phyloP scores from a whole-genome alignment of 2,113 vertebrate genomes.

The Sapajus apella region DNA sequence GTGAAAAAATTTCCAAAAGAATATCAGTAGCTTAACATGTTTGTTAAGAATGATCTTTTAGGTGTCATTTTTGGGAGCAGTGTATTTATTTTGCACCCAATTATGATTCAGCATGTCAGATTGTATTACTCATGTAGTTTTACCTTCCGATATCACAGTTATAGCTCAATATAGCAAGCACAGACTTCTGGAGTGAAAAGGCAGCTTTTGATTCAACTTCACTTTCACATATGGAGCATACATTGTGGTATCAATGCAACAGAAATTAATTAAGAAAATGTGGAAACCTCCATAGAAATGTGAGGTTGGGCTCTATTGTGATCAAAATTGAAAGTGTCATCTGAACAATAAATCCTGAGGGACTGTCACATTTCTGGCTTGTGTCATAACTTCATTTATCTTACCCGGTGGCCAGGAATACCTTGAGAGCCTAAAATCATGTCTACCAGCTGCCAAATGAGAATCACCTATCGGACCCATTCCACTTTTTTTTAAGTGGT shows the following conservation, averaged over 20 bases:
- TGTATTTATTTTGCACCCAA: slow-evolving; percentile 57
- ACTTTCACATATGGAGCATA: slow-evolving; percentile 61
- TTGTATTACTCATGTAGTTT: slow-evolving; percentile 43
- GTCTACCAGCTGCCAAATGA: not conserved
- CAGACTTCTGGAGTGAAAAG: slow-evolving; percentile 42
- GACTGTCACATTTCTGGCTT: not conserved
- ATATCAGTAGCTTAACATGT: not conserved
- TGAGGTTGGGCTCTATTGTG: not conserved
- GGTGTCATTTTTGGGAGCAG: slow-evolving; percentile 62
- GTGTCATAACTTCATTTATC: not conserved
- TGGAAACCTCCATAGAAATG: slow-evolving; percentile 1
- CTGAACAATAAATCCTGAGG: not conserved
- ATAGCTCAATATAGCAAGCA: slow-evolving; percentile 50
- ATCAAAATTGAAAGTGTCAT: slow-evolving; percentile 1
- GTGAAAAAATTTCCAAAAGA: slow-evolving; percentile 58
- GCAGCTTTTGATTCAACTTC: slow-evolving; percentile 57
- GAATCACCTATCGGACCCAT: not conserved
- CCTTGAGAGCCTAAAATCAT: not conserved
- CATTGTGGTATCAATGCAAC: slow-evolving; percentile 2
- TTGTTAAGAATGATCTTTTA: slow-evolving; percentile 53
- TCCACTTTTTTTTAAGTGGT: not conserved
- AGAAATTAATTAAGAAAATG: slow-evolving; percentile 50
- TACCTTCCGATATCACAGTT: slow-evolving; percentile 64
- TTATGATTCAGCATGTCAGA: slow-evolving; percentile 61
- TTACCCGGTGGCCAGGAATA: not conserved